Percentiles rank a stretch among this genome's conserved stretches.
phyloP scores from a whole-genome alignment of 2,888 invertebrate species.

The Chydorus sphaericus region DNA sequence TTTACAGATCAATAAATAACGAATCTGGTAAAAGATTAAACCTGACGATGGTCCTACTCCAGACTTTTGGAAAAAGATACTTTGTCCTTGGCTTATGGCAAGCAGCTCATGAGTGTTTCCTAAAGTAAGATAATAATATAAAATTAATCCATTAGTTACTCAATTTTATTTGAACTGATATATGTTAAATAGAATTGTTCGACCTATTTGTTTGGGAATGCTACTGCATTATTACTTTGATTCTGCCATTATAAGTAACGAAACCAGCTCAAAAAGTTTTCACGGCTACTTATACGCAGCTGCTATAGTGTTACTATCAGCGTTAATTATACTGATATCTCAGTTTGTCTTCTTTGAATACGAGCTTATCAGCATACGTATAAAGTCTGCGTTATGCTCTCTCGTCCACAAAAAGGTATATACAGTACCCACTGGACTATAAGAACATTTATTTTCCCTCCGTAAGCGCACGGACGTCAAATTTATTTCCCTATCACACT shows the following conservation, averaged over 20 bases:
- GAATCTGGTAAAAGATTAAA: too few relatives aligned
- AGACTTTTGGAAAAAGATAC: too few relatives aligned
- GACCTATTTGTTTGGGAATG: conserved; percentile 48
- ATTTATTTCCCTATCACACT: too few relatives aligned
- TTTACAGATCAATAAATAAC: too few relatives aligned
- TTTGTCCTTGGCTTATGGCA: too few relatives aligned
- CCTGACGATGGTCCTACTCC: too few relatives aligned
- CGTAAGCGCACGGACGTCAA: too few relatives aligned
- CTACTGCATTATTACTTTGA: conserved; percentile 52
- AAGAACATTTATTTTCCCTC: too few relatives aligned
- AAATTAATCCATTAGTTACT: too few relatives aligned
- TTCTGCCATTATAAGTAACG: too few relatives aligned
- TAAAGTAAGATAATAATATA: conserved; percentile 24
- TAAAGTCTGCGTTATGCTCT: conserved; percentile 64
- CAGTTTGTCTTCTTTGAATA: conserved; percentile 47
- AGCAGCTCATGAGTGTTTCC: conserved; percentile 32
- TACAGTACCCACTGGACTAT: too few relatives aligned
- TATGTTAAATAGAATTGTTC: conserved; percentile 39
- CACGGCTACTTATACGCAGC: conserved; percentile 62
- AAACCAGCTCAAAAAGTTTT: conserved; percentile 32
- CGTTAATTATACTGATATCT: conserved; percentile 56
- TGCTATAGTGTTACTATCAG: conserved; percentile 56
- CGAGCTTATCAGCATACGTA: conserved; percentile 55
- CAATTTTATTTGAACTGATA: too few relatives aligned
- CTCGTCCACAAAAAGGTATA: conserved; percentile 68